Evolutionary conservation across 2,113 vertebrate species (phyloP).

Genomic region (Ifrita kowaldi): DNA sequence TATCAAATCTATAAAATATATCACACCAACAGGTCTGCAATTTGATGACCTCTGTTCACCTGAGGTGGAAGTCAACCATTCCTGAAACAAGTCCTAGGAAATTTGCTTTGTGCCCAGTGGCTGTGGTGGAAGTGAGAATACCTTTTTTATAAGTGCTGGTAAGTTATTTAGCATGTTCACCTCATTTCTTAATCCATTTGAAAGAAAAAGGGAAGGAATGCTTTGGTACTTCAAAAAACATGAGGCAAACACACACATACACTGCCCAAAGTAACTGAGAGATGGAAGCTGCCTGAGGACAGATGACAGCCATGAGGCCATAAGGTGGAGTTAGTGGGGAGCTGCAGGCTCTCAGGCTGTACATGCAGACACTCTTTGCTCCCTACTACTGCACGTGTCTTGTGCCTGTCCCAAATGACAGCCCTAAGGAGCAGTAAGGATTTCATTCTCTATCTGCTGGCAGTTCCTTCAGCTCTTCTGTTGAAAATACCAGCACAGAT

Average conservation of each 20-base stretch:
- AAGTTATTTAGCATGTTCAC: background rate
- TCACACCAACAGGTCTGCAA: background rate
- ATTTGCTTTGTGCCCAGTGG: background rate
- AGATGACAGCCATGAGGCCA: no score
- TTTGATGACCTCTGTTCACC: background rate
- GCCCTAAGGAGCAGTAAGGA: background rate
- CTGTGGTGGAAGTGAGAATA: background rate
- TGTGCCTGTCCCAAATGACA: background rate
- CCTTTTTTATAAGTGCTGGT: background rate
- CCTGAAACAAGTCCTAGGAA: background rate
- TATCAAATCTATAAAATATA: background rate
- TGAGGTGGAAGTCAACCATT: background rate
- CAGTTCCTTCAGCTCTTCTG: background rate
- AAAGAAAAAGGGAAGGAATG: background rate
- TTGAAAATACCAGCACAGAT: background rate
- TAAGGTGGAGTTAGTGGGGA: background rate
- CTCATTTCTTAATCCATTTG: background rate
- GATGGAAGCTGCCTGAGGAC: background rate
- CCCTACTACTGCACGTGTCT: fast-evolving
- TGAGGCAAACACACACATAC: background rate
- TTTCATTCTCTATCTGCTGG: background rate
- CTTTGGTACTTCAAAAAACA: background rate
- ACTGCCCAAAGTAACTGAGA: background rate
- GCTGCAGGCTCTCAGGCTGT: background rate
- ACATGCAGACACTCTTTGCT: background rate